phyloP scores from a whole-genome alignment of 2,113 vertebrate species.

The Pluvialis apricaria region DNA sequence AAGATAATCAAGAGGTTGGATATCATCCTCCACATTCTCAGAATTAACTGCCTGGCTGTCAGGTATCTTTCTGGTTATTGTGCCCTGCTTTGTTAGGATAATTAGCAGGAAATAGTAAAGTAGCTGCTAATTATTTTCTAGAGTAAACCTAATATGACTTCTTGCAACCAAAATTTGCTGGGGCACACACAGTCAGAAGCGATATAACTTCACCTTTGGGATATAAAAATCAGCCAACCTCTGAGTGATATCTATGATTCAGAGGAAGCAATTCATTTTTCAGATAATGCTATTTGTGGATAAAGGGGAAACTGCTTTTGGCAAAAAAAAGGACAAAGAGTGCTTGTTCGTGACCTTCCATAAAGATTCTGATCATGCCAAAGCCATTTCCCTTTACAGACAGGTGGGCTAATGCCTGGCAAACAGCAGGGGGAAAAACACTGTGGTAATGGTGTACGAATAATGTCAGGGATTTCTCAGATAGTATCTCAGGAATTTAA shows the following conservation, averaged over 20 bases:
- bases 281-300: not conserved
- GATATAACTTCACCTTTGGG: not conserved
- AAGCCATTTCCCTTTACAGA: not conserved
- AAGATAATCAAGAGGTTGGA: not conserved
- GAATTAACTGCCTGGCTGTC: not conserved
- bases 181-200: not conserved
- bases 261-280: not conserved
- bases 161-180: not conserved
- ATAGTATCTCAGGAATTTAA: conserved; percentile 59
- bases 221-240: not conserved
- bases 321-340: not conserved
- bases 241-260: not conserved
- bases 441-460: conserved; percentile 21
- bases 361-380: not conserved
- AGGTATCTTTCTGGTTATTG: not conserved
- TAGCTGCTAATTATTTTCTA: not conserved
- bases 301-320: not conserved
- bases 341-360: not conserved
- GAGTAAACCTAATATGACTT: not conserved
- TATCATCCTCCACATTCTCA: not conserved
- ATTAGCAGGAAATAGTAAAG: not conserved
- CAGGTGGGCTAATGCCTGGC: not conserved
- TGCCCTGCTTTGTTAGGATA: not conserved
- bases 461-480: conserved; percentile 56
- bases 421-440: not conserved